Evolutionary conservation across 2,888 invertebrate genomes (phyloP).

Genomic region (Octodonta nipae): DNA sequence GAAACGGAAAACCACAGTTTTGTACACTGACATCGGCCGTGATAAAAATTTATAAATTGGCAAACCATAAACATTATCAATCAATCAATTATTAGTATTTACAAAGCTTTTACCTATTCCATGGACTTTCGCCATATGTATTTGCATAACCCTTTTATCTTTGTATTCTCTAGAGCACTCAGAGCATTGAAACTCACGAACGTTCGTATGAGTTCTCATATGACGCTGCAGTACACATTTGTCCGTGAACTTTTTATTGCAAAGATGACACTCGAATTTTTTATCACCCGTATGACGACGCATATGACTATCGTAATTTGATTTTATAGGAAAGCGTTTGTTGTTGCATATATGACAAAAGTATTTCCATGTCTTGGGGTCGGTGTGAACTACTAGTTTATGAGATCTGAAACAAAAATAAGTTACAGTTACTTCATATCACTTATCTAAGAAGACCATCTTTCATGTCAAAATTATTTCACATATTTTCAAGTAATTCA

Average conservation of each 20-base stretch:
- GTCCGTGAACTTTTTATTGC: constrained; percentile 22
- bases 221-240: constrained; percentile 23
- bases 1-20: too few species aligned
- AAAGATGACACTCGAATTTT: constrained; percentile 23
- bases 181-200: constrained; percentile 30
- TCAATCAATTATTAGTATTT: too few species aligned
- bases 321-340: constrained; percentile 26
- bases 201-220: constrained; percentile 23
- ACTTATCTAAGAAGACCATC: too few species aligned
- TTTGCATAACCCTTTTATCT: constrained; percentile 28
- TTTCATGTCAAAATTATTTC: too few species aligned
- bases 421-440: too few species aligned
- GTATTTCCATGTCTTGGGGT: constrained; percentile 25
- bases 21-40: too few species aligned
- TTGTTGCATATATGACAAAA: constrained; percentile 21
- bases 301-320: constrained; percentile 25
- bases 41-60: too few species aligned
- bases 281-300: constrained; percentile 24
- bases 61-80: too few species aligned
- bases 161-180: constrained; percentile 42
- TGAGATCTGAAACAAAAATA: constrained; percentile 19
- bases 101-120: constrained; percentile 11
- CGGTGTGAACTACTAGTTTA: constrained; percentile 26
- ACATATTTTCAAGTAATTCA: too few species aligned
- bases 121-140: constrained; percentile 25